Evolutionary conservation across 2,113 vertebrate species (phyloP), one percentile per base, ranked within the genome.

Genomic region (Sisor rabdophorus): DNA sequence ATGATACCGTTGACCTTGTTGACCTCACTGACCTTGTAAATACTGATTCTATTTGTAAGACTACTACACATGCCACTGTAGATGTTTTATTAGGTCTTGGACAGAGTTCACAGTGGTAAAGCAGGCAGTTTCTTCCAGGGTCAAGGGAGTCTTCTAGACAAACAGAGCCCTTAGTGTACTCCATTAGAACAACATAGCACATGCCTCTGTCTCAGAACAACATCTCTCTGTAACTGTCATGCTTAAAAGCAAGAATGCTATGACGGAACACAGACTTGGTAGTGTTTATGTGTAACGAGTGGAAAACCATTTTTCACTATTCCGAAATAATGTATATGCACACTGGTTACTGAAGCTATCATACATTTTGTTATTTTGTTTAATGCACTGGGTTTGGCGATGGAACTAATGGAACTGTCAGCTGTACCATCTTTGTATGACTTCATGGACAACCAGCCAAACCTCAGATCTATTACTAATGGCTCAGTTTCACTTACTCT

Each of bases 101-200:
- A 50, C 36, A 63, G 63, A 72, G 72, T 67, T 79, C 67, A 82
- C 17, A 44, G 53, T 63, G 53, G 71, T 60, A 78, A n/a, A 26
- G 13, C 20, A 13, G 11, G 53, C 19, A 64, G 22, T 65, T 75
- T 65, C 59, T 54, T 32, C 60, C n/a, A 65, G 60, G 60, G 30
- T 52, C 60, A 55, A 61, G 24, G 67, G 67, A 54, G 55, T 61
- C 44, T 32, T 20, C 47, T 10, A 30, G 44, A 67, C 8, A 20
- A 73, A 75, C 58, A 71, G 60, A 16, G 53, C 26, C 59, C 32
- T 73, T 58, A 70, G 55, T 74, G 63, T 53, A 16, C 4, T 61
- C 64, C 58, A 52, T 75, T 71, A 58, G 40, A 50, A 22, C 11
- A 68, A 61, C 64, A 60, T 53, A n/a, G 53, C 55, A 15, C 36